These are phyloP conservation scores for Bettongia penicillata DNA, from an alignment of 2,113 vertebrate genomes.

Conservation along the genomic window DNA sequence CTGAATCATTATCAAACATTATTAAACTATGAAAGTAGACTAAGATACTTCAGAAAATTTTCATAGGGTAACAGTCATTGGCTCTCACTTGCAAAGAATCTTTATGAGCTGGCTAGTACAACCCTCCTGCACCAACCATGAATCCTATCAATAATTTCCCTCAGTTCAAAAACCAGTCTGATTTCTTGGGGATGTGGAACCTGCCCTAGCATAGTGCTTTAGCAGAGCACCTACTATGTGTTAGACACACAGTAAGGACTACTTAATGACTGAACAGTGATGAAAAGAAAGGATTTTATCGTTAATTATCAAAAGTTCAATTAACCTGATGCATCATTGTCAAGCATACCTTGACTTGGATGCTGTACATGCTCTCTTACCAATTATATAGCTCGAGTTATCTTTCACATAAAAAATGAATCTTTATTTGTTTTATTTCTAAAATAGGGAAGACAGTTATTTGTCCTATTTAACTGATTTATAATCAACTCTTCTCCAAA, in stretches of 20 bases:
- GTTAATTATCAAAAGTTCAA: neutral
- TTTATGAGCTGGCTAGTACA: neutral
- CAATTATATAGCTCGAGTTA: neutral
- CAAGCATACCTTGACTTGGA: neutral
- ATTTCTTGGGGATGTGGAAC: neutral
- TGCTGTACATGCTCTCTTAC: neutral
- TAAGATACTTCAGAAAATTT: neutral
- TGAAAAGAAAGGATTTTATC: rapidly evolving
- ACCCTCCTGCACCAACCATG: neutral
- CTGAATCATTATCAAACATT: neutral
- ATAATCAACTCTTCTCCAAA: slow-evolving; percentile 14
- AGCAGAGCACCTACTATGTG: neutral
- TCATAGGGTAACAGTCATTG: neutral
- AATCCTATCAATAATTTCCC: neutral
- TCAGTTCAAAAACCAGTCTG: neutral
- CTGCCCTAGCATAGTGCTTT: neutral
- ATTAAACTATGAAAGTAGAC: neutral
- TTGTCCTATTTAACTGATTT: slow-evolving; percentile 8
- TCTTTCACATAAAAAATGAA: neutral
- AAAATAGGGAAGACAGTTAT: slow-evolving; percentile 12
- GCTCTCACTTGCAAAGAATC: neutral
- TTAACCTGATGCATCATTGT: neutral
- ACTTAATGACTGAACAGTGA: slow-evolving; percentile 16
- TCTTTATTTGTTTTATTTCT: neutral
- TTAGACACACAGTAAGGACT: slow-evolving; percentile 7